These are phyloP conservation scores for Poicephalus meyeri DNA, from an alignment of 2,113 vertebrate species.

Conservation along the genomic window DNA sequence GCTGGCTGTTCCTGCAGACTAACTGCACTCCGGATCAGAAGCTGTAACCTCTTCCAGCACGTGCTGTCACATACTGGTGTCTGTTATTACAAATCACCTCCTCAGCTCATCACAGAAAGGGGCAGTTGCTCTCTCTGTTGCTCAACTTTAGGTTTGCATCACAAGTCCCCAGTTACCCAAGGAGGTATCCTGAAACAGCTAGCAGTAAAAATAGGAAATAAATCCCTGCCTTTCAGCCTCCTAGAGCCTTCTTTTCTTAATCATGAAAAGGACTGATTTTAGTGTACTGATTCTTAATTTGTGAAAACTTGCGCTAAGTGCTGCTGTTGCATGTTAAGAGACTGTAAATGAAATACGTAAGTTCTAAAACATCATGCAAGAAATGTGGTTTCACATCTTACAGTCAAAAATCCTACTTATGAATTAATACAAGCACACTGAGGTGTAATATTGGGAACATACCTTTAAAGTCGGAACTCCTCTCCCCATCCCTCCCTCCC, in stretches of 20 bases:
- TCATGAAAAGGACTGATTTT: slow-evolving; percentile 75
- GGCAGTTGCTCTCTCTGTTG: slow-evolving; percentile 36
- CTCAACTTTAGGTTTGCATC: slow-evolving; percentile 49
- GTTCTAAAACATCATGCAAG: slow-evolving; percentile 80
- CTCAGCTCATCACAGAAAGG: slow-evolving; percentile 30
- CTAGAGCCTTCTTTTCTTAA: slow-evolving; percentile 79
- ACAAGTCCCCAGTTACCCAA: slow-evolving; percentile 23
- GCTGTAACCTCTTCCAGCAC: not conserved
- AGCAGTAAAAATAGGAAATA: slow-evolving; percentile 41
- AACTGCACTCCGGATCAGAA: not conserved
- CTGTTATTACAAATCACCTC: not conserved
- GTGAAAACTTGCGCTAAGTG: slow-evolving; percentile 77
- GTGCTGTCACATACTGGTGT: not conserved
- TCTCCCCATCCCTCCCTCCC: slow-evolving; percentile 71
- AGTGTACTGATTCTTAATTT: slow-evolving; percentile 76
- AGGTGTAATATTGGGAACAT: slow-evolving; percentile 81
- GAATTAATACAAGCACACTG: slow-evolving; percentile 81
- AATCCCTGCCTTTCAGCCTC: slow-evolving; percentile 80
- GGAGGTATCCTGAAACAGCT: slow-evolving; percentile 55
- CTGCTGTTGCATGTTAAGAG: slow-evolving; percentile 75
- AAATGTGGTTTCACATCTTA: slow-evolving; percentile 83
- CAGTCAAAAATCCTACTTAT: slow-evolving; percentile 80
- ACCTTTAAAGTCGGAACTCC: slow-evolving; percentile 77
- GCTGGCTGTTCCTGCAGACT: not conserved
- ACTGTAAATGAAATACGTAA: slow-evolving; percentile 78